These are phyloP conservation scores for Brachylomia viminalis DNA, from an alignment of 2,888 invertebrate genomes.

Conservation along the genomic window DNA sequence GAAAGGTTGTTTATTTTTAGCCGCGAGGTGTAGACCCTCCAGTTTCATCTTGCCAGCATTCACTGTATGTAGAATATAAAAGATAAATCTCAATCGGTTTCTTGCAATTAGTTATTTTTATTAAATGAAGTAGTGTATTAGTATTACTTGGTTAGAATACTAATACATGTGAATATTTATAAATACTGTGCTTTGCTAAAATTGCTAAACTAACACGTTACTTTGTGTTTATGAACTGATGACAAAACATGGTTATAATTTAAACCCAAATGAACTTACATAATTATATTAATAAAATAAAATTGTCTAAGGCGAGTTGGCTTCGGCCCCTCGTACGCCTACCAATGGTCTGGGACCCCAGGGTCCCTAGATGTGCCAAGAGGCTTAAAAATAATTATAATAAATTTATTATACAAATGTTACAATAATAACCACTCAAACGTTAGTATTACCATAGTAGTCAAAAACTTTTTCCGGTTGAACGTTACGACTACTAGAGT, in stretches of 20 bases:
- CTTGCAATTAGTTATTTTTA: not conserved
- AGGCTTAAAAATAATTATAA: too few species aligned
- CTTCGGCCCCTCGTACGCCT: too few species aligned
- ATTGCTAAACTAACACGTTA: not conserved
- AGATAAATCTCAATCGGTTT: slow-evolving; percentile 4
- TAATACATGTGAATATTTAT: not conserved
- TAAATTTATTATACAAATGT: too few species aligned
- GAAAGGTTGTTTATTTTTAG: slow-evolving; percentile 54
- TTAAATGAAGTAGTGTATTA: not conserved
- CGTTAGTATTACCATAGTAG: too few species aligned
- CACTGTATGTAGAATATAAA: slow-evolving; percentile 4
- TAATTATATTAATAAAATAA: too few species aligned
- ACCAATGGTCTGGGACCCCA: too few species aligned
- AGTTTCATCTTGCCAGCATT: slow-evolving; percentile 13
- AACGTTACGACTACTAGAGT: too few species aligned
- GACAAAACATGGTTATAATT: not conserved
- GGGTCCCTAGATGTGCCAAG: too few species aligned
- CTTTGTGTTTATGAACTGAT: not conserved
- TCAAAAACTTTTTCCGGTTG: too few species aligned
- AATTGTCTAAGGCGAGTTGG: too few species aligned
- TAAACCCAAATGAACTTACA: not conserved
- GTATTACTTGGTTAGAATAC: not conserved
- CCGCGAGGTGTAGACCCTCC: slow-evolving; percentile 25
- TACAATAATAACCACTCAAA: too few species aligned
- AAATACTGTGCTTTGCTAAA: not conserved